phyloP scores from a whole-genome alignment of 2,113 vertebrate species.

The Hipposideros armiger region DNA sequence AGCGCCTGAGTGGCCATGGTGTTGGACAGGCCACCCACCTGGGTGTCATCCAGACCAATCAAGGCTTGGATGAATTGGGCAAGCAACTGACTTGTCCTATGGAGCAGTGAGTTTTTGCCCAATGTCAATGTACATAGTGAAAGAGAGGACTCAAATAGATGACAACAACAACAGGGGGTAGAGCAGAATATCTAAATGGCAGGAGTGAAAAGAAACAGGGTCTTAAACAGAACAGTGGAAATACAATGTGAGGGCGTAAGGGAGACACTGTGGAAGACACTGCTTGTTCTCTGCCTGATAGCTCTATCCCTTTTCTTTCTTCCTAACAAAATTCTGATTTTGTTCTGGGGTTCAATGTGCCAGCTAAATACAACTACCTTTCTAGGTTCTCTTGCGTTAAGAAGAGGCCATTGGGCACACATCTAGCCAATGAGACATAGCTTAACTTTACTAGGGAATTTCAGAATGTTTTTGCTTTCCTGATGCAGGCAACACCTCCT shows the following conservation, averaged over 20 bases:
- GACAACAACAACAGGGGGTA: background rate
- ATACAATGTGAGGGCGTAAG: background rate
- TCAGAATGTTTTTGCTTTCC: slow-evolving; percentile 22
- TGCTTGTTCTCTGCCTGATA: background rate
- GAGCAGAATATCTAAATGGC: background rate
- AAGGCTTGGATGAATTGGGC: background rate
- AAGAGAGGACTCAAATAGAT: background rate
- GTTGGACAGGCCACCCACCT: background rate
- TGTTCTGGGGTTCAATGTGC: background rate
- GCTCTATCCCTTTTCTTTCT: background rate
- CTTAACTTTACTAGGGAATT: background rate
- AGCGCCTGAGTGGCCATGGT: background rate
- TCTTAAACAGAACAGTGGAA: background rate
- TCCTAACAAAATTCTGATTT: background rate
- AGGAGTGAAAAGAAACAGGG: background rate
- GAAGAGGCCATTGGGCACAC: background rate
- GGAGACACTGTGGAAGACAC: background rate
- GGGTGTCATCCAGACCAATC: background rate
- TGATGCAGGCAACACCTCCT: background rate
- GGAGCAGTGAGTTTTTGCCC: background rate
- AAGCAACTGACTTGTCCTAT: background rate
- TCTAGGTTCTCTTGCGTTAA: background rate
- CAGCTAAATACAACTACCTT: background rate
- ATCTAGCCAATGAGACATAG: background rate
- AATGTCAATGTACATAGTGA: background rate